Conservation (phyloP, 2,888 invertebrate genomes). For the Thereva nobilitata region DNA sequence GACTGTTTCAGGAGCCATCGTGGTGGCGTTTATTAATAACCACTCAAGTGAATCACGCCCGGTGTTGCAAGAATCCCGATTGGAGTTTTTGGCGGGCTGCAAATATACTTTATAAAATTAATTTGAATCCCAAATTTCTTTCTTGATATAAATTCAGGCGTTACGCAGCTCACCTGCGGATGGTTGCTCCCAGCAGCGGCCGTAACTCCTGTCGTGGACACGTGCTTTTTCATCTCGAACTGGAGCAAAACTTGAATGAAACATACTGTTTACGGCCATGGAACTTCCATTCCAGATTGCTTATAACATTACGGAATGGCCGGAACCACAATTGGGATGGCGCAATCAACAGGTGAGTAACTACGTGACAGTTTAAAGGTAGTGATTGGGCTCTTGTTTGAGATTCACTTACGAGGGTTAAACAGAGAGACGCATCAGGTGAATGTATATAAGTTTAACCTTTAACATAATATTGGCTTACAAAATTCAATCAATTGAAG, state of each 20-base stretch:
- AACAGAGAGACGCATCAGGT: no score
- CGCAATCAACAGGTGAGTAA: no score
- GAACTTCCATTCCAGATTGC: no score
- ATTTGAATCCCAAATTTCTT: neutral
- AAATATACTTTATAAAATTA: neutral
- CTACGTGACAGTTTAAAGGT: no score
- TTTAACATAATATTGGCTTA: no score
- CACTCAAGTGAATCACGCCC: neutral
- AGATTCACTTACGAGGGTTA: no score
- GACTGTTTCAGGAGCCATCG: conserved; percentile 2
- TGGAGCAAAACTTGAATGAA: conserved; percentile 9
- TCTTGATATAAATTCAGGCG: conserved; percentile 4
- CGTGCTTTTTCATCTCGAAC: conserved; percentile 11
- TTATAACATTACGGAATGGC: no score
- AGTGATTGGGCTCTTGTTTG: no score
- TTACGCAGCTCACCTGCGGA: neutral
- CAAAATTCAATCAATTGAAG: no score
- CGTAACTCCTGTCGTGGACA: neutral
- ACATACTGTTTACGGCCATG: no score
- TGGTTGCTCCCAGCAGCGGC: neutral
- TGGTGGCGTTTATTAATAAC: conserved; percentile 15
- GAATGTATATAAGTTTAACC: no score
- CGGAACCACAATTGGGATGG: no score
- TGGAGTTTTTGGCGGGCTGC: neutral
- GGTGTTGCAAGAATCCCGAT: neutral